A percentile compares a stretch with the other conserved stretches of the same genome.
Conservation (phyloP, 2,113 vertebrate species). For the Desmodus rotundus region DNA sequence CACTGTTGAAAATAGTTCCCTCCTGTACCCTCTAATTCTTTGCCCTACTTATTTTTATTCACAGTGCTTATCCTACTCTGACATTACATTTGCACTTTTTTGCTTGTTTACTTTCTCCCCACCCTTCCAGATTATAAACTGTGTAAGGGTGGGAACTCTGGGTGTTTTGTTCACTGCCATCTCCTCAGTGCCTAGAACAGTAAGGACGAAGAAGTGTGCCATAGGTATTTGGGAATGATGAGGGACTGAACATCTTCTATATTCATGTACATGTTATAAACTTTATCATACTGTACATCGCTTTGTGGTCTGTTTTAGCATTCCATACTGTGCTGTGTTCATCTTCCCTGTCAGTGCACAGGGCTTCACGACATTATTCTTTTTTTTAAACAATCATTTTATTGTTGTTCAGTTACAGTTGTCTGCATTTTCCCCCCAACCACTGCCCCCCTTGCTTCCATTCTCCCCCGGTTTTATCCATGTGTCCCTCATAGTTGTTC, state of each 20-base stretch:
- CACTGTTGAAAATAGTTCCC: neutral
- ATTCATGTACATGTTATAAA: neutral
- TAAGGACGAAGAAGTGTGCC: neutral
- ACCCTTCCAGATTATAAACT: neutral
- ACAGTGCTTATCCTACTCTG: neutral
- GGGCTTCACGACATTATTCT: neutral
- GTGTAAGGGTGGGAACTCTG: neutral
- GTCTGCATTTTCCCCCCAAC: no score
- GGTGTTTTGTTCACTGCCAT: neutral
- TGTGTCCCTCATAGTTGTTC: no score
- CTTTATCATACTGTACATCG: neutral
- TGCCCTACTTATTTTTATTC: neutral
- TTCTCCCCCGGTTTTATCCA: no score
- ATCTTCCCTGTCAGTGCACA: neutral
- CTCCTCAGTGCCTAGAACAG: neutral
- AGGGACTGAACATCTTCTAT: neutral
- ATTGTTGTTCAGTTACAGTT: no score
- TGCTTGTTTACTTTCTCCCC: neutral
- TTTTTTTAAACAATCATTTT: no score
- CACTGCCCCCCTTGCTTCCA: no score
- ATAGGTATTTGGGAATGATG: neutral
- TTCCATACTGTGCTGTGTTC: neutral
- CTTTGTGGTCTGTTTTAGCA: neutral
- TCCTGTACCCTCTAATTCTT: neutral
- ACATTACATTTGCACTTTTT: neutral